These are phyloP conservation scores for Hemiprocne comata DNA, from an alignment of 2,113 vertebrate genomes.

Conservation along the genomic window DNA sequence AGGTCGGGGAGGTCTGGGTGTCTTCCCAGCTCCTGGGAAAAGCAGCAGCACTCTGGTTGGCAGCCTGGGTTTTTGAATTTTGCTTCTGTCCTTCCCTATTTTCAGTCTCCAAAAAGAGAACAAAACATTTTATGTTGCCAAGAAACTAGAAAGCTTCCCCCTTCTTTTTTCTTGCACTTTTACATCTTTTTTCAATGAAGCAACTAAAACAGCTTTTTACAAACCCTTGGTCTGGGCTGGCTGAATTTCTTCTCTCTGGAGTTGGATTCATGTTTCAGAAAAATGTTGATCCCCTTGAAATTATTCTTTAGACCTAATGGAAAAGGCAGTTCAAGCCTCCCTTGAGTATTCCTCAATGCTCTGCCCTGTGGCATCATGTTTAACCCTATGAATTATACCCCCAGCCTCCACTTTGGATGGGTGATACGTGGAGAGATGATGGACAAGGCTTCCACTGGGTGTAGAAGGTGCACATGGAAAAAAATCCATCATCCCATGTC, in stretches of 20 bases:
- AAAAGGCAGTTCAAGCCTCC: not conserved
- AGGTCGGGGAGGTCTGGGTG: not conserved
- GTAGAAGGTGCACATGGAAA: not conserved
- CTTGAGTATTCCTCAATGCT: not conserved
- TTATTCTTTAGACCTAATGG: not conserved
- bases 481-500: too few relatives aligned
- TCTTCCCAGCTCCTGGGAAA: not conserved
- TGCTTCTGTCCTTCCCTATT: not conserved
- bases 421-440: not conserved
- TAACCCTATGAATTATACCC: not conserved
- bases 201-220: not conserved
- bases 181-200: not conserved
- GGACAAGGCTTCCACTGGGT: not conserved
- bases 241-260: not conserved
- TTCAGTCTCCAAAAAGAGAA: not conserved
- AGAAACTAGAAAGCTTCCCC: not conserved
- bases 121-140: not conserved
- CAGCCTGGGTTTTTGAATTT: not conserved
- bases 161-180: not conserved
- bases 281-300: rapidly evolving
- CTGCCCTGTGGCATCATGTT: not conserved
- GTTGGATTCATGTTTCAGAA: not conserved
- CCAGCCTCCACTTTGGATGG: not conserved
- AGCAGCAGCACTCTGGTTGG: not conserved
- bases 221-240: too few relatives aligned